A percentile compares a stretch with the other conserved stretches of the same genome.
phyloP scores from a whole-genome alignment of 2,113 vertebrate species.

The Antechinus stuartii region DNA sequence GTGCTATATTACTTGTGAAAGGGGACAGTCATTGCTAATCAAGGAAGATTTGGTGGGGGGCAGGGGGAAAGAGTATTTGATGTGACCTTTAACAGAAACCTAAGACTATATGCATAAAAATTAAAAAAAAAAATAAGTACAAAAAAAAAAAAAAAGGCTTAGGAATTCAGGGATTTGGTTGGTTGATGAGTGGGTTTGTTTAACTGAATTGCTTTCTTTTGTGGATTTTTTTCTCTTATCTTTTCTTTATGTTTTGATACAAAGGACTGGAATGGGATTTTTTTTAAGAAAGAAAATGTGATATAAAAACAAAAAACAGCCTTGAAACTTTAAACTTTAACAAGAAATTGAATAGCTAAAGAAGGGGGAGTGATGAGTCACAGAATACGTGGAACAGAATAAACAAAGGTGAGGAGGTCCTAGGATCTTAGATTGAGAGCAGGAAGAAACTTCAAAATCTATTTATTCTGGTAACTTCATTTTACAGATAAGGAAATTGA shows the following conservation, averaged over 20 bases:
- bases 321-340: neutral
- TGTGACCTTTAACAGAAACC: neutral
- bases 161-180: neutral
- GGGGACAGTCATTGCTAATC: neutral
- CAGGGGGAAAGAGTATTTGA: neutral
- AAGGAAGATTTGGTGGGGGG: neutral
- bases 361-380: neutral
- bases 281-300: neutral
- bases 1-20: neutral
- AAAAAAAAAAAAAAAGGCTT: neutral
- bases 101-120: no score
- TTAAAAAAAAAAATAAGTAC: no score
- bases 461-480: neutral
- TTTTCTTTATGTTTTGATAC: neutral
- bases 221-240: neutral
- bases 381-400: neutral
- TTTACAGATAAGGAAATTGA: neutral
- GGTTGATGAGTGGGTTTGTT: neutral
- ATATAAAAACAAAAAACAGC: neutral
- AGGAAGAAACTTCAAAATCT: neutral
- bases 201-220: neutral
- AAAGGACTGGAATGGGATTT: neutral
- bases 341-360: neutral
- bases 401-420: neutral
- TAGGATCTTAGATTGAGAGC: neutral